Evolutionary conservation across 2,113 vertebrate genomes (phyloP).

Genomic region (Zosterops pallidus): DNA sequence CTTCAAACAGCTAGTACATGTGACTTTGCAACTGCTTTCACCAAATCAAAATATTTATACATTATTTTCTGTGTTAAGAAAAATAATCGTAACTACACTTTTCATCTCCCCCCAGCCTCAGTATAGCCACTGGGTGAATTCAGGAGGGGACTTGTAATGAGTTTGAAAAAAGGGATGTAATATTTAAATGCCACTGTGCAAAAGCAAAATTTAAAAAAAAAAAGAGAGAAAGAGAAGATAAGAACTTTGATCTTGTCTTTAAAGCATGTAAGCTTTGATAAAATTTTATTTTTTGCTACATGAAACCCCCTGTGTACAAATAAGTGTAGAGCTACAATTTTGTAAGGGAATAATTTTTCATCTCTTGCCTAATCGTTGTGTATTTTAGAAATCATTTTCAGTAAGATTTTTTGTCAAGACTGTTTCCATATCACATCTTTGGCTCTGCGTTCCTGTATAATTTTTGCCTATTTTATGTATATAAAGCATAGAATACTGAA

Average conservation of each 20-base stretch:
- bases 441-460: conserved; percentile 18
- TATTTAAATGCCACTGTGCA: background rate
- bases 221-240: background rate
- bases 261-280: background rate
- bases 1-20: background rate
- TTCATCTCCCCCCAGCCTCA: background rate
- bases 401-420: background rate
- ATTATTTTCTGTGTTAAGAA: background rate
- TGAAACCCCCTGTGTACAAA: background rate
- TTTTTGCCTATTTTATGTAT: conserved; percentile 56
- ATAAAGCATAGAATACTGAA: conserved; percentile 18
- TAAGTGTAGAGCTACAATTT: background rate
- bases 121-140: background rate
- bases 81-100: background rate
- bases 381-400: conserved; percentile 27
- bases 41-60: background rate
- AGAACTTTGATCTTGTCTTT: background rate
- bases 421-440: background rate
- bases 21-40: background rate
- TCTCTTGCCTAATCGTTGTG: background rate
- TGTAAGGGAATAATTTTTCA: background rate
- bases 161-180: background rate
- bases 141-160: background rate
- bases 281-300: background rate
- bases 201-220: background rate